These are phyloP conservation scores for Typhlichthys eigenmanni DNA, from an alignment of 2,797 vertebrate species.

Conservation along the genomic window DNA sequence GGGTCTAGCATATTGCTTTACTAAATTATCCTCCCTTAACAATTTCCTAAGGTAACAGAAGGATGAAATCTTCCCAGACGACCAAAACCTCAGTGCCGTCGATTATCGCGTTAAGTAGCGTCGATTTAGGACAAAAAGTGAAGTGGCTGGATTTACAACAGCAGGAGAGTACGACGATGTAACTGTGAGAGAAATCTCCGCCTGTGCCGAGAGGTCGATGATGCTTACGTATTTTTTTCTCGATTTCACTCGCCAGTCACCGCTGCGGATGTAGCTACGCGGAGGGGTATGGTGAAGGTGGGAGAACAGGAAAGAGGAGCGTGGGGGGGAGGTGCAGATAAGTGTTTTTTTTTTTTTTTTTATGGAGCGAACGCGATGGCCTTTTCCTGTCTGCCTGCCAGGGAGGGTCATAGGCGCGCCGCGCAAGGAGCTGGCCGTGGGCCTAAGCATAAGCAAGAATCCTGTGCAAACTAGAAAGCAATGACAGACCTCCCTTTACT, in stretches of 20 bases:
- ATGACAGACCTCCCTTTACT: background rate
- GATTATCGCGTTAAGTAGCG: background rate
- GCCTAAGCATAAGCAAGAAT: constrained; percentile 60
- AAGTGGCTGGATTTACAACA: background rate
- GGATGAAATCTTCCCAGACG: background rate
- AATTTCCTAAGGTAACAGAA: constrained; percentile 17
- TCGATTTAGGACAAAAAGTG: background rate
- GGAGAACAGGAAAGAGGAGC: constrained; percentile 17
- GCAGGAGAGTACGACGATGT: background rate
- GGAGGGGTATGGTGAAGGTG: constrained; percentile 52
- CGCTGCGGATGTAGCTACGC: constrained; percentile 72
- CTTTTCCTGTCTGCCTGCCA: constrained; percentile 69
- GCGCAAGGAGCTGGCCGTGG: constrained; percentile 72
- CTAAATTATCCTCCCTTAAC: constrained; percentile 34
- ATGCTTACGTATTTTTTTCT: constrained; percentile 83
- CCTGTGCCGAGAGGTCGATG: constrained; percentile 82
- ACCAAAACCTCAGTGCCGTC: background rate
- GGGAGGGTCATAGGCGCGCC: constrained; percentile 18
- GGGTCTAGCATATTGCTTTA: constrained; percentile 89
- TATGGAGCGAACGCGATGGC: constrained; percentile 65
- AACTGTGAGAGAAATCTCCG: constrained; percentile 61
- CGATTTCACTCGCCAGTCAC: constrained; percentile 84
- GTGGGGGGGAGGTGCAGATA: constrained; percentile 36
- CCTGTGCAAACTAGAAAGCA: background rate
- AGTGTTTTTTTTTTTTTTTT: constrained; percentile 34